Percentiles rank a stretch among this genome's conserved stretches.
Conservation (phyloP, 2,113 vertebrate genomes). For the Melanotaenia duboulayi region DNA sequence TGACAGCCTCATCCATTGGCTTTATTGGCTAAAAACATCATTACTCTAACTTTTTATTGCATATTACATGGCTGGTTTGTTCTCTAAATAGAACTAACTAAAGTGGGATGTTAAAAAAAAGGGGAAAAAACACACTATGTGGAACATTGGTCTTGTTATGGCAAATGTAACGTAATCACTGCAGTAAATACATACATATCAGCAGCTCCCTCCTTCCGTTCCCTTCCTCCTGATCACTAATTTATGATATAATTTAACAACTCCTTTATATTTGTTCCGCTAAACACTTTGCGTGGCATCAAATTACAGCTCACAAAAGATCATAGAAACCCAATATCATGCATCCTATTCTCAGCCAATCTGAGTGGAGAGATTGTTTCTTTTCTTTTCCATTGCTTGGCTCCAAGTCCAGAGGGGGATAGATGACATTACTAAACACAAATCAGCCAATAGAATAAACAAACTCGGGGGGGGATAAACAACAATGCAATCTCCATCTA, state of each 20-base stretch:
- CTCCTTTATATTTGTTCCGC: slow-evolving; percentile 73
- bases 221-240: slow-evolving; percentile 72
- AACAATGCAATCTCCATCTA: slow-evolving; percentile 75
- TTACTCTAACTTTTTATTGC: slow-evolving; percentile 72
- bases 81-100: slow-evolving; percentile 64
- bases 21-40: slow-evolving; percentile 74
- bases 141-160: slow-evolving; percentile 67
- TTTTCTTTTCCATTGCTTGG: slow-evolving; percentile 53
- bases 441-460: slow-evolving; percentile 77
- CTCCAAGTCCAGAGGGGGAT: slow-evolving; percentile 52
- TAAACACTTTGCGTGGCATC: slow-evolving; percentile 70
- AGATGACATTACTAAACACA: slow-evolving; percentile 78
- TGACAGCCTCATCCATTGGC: slow-evolving; percentile 70
- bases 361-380: slow-evolving; percentile 69
- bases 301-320: slow-evolving; percentile 75
- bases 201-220: slow-evolving; percentile 14
- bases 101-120: slow-evolving; percentile 61
- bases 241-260: slow-evolving; percentile 76
- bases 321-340: slow-evolving; percentile 76
- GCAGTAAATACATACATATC: slow-evolving; percentile 65
- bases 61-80: slow-evolving; percentile 73
- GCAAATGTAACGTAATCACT: slow-evolving; percentile 70
- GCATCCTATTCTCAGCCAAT: slow-evolving; percentile 70
- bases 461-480: slow-evolving; percentile 67
- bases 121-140: slow-evolving; percentile 27